A percentile compares a stretch with the other conserved stretches of the same genome.
Evolutionary conservation across 2,888 invertebrate genomes (phyloP).

Genomic region (Germaria angustata): DNA sequence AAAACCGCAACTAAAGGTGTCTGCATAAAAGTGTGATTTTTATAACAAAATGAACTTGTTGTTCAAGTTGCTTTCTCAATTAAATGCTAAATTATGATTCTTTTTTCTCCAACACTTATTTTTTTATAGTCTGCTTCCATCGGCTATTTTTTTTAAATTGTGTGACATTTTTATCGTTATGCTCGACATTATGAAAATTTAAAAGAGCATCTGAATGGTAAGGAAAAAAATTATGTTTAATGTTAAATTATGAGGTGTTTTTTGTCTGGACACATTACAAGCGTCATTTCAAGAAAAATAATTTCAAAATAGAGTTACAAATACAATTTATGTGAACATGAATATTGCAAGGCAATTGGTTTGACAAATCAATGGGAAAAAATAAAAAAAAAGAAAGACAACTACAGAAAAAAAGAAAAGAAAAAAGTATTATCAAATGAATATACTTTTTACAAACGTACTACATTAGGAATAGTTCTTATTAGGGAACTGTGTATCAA

Average conservation of each 20-base stretch:
- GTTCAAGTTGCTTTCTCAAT: slow-evolving; percentile 66
- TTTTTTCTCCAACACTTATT: slow-evolving; percentile 15
- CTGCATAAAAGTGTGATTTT: slow-evolving; percentile 55
- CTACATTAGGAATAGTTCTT: no score
- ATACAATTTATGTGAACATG: slow-evolving; percentile 10
- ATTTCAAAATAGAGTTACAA: slow-evolving; percentile 25
- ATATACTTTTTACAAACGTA: no score
- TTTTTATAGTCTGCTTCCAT: background rate
- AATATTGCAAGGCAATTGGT: background rate
- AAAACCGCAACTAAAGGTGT: slow-evolving; percentile 48
- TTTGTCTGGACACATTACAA: slow-evolving; percentile 42
- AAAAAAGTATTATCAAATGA: no score
- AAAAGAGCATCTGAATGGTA: slow-evolving; percentile 19
- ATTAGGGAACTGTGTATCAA: no score
- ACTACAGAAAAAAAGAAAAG: background rate
- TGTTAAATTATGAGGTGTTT: slow-evolving; percentile 48
- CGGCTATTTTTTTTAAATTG: slow-evolving; percentile 5
- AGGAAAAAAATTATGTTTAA: background rate
- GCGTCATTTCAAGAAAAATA: slow-evolving; percentile 20
- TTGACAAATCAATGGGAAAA: slow-evolving; percentile 36
- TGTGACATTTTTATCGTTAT: slow-evolving; percentile 69
- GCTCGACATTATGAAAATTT: slow-evolving; percentile 69
- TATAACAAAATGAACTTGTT: slow-evolving; percentile 52
- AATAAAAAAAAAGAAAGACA: no score
- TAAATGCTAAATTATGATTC: slow-evolving; percentile 69